Conservation (phyloP, 2,113 vertebrate genomes). For the Litocranius walleri region DNA sequence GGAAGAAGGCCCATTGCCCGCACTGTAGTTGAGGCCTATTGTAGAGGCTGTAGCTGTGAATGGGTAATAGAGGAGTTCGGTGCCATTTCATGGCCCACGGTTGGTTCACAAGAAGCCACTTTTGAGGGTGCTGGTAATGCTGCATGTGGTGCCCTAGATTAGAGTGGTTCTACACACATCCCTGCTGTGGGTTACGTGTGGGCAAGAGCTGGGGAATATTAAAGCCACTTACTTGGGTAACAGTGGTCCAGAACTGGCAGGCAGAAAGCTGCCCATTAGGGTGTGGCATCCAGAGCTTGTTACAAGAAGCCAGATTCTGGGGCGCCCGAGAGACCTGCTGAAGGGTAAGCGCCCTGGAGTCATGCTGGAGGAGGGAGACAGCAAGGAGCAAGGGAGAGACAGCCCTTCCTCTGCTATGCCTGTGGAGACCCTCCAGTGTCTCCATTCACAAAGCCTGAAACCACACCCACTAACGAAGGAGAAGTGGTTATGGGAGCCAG, state of each 20-base stretch:
- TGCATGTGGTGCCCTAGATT: background rate
- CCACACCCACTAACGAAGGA: background rate
- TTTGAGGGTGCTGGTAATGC: background rate
- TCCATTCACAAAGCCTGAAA: background rate
- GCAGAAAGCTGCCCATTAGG: background rate
- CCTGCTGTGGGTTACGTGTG: background rate
- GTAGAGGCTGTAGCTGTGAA: background rate
- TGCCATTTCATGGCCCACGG: accelerated
- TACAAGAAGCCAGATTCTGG: background rate
- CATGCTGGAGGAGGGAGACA: background rate
- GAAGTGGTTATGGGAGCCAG: background rate
- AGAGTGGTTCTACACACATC: background rate
- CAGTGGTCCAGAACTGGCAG: background rate
- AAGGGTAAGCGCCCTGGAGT: background rate
- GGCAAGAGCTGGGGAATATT: background rate
- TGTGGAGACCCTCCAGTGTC: background rate
- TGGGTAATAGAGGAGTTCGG: background rate
- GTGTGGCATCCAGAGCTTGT: background rate
- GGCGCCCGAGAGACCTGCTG: background rate
- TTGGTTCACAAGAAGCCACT: background rate
- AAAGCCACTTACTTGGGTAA: background rate
- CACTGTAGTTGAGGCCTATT: background rate
- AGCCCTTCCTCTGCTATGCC: background rate
- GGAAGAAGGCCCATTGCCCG: accelerated
- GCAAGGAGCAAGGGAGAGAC: background rate